Conservation (phyloP, 92 coral and sea anemone genomes). For the Paramuricea clavata region DNA sequence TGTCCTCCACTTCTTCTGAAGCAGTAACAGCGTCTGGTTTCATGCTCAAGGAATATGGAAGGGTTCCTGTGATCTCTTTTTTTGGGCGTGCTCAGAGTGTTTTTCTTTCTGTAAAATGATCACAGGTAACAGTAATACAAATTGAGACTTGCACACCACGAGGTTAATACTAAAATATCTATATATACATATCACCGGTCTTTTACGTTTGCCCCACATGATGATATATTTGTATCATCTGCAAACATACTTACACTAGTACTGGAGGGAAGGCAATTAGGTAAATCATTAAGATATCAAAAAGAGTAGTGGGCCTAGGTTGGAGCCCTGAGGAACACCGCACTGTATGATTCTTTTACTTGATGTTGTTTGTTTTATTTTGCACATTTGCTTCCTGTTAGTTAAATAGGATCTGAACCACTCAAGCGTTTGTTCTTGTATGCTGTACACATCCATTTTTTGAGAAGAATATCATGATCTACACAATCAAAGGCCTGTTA, state of each 20-base stretch:
- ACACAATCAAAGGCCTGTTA: slow-evolving; percentile 24
- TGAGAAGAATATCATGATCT: not conserved
- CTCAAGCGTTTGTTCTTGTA: not conserved
- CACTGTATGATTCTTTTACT: not conserved
- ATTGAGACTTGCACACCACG: too few species aligned
- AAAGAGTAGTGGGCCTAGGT: slow-evolving; percentile 6
- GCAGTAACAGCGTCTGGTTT: too few species aligned
- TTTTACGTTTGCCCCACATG: too few species aligned
- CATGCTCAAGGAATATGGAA: too few species aligned
- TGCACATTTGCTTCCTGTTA: not conserved
- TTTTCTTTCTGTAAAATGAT: too few species aligned
- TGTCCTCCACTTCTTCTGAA: too few species aligned
- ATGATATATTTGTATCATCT: not conserved
- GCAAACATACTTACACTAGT: slow-evolving; percentile 17
- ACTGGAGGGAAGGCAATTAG: not conserved
- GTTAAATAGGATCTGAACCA: slow-evolving; percentile 16
- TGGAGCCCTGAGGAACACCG: slow-evolving; percentile 32
- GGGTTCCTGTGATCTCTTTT: too few species aligned
- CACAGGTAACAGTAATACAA: too few species aligned
- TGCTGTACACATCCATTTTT: not conserved
- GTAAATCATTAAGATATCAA: slow-evolving; percentile 5
- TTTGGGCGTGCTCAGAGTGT: too few species aligned
- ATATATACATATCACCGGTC: too few species aligned
- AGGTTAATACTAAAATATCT: too few species aligned
- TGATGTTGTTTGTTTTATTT: slow-evolving; percentile 18